phyloP scores from a whole-genome alignment of 2,797 vertebrate species.

The Labeo calbasu region DNA sequence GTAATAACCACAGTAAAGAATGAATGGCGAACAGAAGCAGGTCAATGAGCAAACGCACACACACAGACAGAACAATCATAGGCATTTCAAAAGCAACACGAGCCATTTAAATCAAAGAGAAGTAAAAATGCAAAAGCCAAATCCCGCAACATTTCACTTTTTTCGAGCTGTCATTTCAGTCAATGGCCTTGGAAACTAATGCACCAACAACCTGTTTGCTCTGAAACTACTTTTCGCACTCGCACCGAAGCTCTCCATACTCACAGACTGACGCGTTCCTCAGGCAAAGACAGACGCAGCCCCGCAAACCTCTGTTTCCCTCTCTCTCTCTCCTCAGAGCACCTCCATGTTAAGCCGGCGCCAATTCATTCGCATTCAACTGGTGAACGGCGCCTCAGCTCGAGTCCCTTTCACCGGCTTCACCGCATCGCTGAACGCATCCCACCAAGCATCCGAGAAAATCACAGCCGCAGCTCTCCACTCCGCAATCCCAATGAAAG shows the following conservation, averaged over 20 bases:
- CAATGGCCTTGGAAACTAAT: background rate
- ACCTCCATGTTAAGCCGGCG: conserved; percentile 31
- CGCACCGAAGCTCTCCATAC: conserved; percentile 26
- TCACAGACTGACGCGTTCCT: conserved; percentile 46
- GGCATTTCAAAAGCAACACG: background rate
- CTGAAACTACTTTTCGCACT: conserved; percentile 36
- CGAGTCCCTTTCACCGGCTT: conserved; percentile 3
- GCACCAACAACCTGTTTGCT: conserved; percentile 51
- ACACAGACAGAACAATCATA: background rate
- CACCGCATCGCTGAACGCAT: conserved; percentile 18
- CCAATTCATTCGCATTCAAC: conserved; percentile 56
- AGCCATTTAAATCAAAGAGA: conserved; percentile 7
- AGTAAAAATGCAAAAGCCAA: background rate
- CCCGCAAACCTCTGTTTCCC: conserved; percentile 3
- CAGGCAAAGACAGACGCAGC: conserved; percentile 12
- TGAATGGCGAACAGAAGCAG: conserved; percentile 42
- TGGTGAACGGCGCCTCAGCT: conserved; percentile 52
- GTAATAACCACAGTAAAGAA: conserved; percentile 39
- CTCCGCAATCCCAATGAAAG: conserved; percentile 15
- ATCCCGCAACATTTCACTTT: background rate
- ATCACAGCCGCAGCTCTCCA: background rate
- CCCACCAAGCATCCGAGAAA: conserved; percentile 26
- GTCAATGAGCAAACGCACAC: conserved; percentile 27
- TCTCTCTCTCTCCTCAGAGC: conserved; percentile 30
- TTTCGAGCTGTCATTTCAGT: background rate